Evolutionary conservation across 2,888 invertebrate species (phyloP), one percentile per base, ranked within the genome.

Genomic region (Coenonympha arcania): DNA sequence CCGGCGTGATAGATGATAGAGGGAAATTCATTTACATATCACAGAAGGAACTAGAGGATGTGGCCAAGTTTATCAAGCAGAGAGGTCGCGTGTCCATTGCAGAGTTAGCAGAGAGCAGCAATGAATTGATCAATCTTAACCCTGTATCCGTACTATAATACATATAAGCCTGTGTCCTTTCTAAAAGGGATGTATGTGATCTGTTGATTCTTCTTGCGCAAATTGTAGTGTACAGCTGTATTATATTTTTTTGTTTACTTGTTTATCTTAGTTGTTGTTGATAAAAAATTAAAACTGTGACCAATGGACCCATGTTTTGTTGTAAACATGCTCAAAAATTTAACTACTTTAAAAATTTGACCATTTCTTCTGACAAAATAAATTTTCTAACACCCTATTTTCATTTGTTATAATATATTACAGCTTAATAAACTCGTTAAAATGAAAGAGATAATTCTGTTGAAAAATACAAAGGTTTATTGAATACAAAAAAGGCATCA

Each of bases 1-100:
- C 96, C 2, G 96, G 99, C 0, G 99, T 99, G 1, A 95, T 99
- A 60, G 99, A 99, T 71, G 99, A 99, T 76, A 88, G 99, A 55
- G 99, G 99, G 13, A 99, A 99, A 82, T 99, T 99, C 73, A 99
- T 99, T 69, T 99, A 96, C 77, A 94, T 99, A 45, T 96, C 98
- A 0, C 90, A 91, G 61, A 91, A 92, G 34, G 99, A 99, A 79
- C 88, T 99, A 55, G 90, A 93, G 65, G 93, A 94, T 51, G 96
- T 99, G 1, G 98, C 98, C 0, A 97, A 96, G 72, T 99, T 98
- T 73, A 95, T 99, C 13, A 92, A 90, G 64, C 98, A 98, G 71
- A 89, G 98, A 42, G 99, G 99, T 0, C 88, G 99, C 53, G 95
- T 99, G 1, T 95, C 97, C 0, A 95, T 99, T 41, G 82, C 92